phyloP scores from a whole-genome alignment of 2,888 invertebrate species.

The Heliconius sara region DNA sequence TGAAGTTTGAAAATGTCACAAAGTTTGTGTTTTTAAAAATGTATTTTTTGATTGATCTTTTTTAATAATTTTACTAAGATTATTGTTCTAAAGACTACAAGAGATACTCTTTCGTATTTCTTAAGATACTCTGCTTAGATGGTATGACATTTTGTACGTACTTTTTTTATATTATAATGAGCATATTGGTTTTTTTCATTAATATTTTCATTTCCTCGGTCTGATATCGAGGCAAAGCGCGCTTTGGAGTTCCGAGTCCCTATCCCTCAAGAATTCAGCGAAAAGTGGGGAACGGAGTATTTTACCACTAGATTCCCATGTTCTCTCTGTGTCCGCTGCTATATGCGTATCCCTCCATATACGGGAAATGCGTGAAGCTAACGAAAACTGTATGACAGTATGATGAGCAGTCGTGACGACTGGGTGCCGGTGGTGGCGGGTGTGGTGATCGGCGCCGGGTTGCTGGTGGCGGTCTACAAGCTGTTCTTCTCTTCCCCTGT shows the following conservation, averaged over 20 bases:
- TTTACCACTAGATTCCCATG: background rate
- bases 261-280: too few species aligned
- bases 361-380: background rate
- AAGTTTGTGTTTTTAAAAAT: background rate
- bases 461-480: constrained; percentile 60
- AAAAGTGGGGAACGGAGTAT: background rate
- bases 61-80: background rate
- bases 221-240: too few species aligned
- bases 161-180: too few species aligned
- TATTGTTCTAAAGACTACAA: background rate
- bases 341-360: background rate
- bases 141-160: too few species aligned
- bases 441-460: constrained; percentile 59
- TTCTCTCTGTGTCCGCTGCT: background rate
- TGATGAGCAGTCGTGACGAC: constrained; percentile 50
- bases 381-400: background rate
- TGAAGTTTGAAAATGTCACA: constrained; percentile 8
- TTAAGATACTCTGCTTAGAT: too few species aligned
- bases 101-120: background rate
- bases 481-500: constrained; percentile 47
- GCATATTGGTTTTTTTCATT: too few species aligned
- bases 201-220: too few species aligned
- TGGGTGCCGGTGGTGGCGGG: constrained; percentile 61
- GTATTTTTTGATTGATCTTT: background rate
- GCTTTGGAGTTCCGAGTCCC: too few species aligned